Base-by-base conservation (phyloP, 1,140 invertebrate genomes). In the Oncopeltus fasciatus region DNA sequence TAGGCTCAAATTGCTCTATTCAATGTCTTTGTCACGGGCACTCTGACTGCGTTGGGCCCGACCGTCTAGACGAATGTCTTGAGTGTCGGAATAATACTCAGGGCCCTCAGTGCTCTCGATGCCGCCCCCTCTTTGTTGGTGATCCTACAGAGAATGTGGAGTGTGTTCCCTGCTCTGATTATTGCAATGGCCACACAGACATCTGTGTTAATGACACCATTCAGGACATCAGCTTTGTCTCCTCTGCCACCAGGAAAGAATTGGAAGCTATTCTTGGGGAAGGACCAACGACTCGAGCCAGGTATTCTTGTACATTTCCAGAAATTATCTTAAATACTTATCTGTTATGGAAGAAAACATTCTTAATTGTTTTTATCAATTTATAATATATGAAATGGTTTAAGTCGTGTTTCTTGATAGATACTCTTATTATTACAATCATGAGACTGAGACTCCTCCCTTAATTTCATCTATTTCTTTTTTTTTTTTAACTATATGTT, bases 1-100 rank as follows among this genome's bases (percentile, higher is more conserved):
- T 97, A 24, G 93, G 93, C 53, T 81, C 83, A 60, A 93, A 95
- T 75, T 98, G 94, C 72, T 91, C 87, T 59, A 90, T 89, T 49
- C 86, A 92, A 71, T 97, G 94, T 72, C 82, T 92, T 70, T 98
- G 94, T 72, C 94, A 97, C 73, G 92, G 91, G 0, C 92, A 98
- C 75, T 87, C 91, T 60, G 82, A 94, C 69, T 98, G 94, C 73
- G 83, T 81, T 65, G 90, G 90, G 14, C 87, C 87, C 3, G 85
- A 91, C 69, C 83, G 86, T 67, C 78, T 92, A 49, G 83, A 90
- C 69, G 77, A 79, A 33, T 98, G 94, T 72, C 72, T 87, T 11
- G 74, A 87, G 70, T 98, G 94, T 72, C 82, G 87, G 64, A 95
- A 97, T 70, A 92, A 96, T 71, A 98, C 94, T 43, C 69, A 81